Base-by-base conservation (phyloP, 2,888 invertebrate genomes). In the Patella caerulea region DNA sequence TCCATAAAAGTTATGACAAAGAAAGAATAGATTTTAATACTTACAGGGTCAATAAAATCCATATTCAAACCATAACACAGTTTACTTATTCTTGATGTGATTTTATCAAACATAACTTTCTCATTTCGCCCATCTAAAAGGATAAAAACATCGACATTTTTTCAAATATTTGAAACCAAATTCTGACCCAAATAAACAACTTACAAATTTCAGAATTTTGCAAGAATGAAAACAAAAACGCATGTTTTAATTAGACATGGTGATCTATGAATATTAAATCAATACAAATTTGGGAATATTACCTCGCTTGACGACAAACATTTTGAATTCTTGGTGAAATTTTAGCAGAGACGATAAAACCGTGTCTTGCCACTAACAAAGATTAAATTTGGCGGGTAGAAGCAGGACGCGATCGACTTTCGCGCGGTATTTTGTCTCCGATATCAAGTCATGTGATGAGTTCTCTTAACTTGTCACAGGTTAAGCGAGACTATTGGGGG, bases 31-130 rank as follows among this genome's bases (percentile, higher is more conserved):
- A 45, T 45, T 7, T n/a, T 1, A 17, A 34, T 78, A 93, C 95
- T 94, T 94, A 98, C 98, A 54, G 99, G 98, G 91, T 98, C 98
- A 45, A 99, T 95, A 93, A 96, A 98, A 83, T 98, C 97, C 95
- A 95, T 96, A 91, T 99, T 96, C 74, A 99, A 93, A 34, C 97
- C 97, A 93, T 98, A 98, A 90, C 98, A 98, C 78, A 99, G 93
- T 90, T 98, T 98, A 88, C 96, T 95, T 73, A 99, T 97, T 88
- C 99, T 94, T 0, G 97, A 97, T 0, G 99, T 99, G 81, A 99
- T 99, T 94, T 99, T 99, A 92, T 99, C 99, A 90, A 98, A 96
- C 92, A 97, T 97, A 1, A 99, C 96, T 85, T 95, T 95, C 91
- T 99, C 98, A 89, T 95, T 94, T 76, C 96, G 94, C 0, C 98